phyloP scores from a whole-genome alignment of 2,797 vertebrate genomes.

The Phoebastria nigripes region DNA sequence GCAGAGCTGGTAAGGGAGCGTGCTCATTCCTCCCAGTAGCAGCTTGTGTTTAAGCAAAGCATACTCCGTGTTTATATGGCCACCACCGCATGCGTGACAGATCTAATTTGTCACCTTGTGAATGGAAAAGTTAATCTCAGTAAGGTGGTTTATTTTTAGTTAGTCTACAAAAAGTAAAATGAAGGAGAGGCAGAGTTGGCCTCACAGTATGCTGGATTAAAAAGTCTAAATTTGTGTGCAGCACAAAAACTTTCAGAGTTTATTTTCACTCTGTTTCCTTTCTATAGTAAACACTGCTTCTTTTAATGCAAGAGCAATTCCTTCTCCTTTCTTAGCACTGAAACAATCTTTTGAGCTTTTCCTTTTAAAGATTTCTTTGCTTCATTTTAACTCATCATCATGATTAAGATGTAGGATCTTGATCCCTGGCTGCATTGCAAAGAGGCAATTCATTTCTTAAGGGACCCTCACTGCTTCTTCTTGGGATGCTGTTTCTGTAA shows the following conservation, averaged over 20 bases:
- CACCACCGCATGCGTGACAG: neutral
- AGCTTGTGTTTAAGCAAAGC: neutral
- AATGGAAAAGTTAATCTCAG: slow-evolving; percentile 29
- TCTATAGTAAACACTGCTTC: neutral
- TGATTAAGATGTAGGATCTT: neutral
- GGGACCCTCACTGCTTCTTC: neutral
- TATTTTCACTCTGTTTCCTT: slow-evolving; percentile 35
- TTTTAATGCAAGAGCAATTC: neutral
- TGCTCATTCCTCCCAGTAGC: neutral
- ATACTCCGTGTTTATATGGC: neutral
- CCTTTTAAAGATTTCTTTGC: neutral
- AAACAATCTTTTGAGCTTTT: neutral
- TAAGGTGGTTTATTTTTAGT: neutral
- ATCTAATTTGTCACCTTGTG: neutral
- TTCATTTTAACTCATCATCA: neutral
- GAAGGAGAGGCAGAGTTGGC: neutral
- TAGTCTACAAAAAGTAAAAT: neutral
- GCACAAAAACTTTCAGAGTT: neutral
- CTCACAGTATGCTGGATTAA: neutral
- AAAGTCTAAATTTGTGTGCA: neutral
- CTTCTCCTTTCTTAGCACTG: neutral
- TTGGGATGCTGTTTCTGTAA: neutral
- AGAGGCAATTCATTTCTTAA: neutral
- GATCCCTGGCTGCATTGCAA: neutral
- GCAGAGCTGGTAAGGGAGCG: neutral